These are phyloP conservation scores for Oncorhynchus gorbuscha DNA, from an alignment of 2,113 vertebrate genomes.

Conservation along the genomic window DNA sequence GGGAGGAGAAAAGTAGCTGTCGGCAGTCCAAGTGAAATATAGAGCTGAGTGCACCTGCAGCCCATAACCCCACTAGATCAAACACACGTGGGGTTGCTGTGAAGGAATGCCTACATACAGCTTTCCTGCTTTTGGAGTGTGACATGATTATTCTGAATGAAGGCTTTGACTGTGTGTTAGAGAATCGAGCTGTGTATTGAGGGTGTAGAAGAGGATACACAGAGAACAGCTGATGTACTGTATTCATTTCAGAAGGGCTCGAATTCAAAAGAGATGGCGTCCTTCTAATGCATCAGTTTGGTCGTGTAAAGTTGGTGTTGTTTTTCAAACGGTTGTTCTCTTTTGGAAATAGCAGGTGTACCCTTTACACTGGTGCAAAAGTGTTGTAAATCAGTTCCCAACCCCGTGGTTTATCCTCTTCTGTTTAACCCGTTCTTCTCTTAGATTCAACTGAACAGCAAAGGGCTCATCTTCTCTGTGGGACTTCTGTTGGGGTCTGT, in stretches of 20 bases:
- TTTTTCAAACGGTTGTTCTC: too few relatives aligned
- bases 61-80: constrained; percentile 10
- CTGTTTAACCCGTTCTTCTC: constrained; percentile 37
- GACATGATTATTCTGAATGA: neutral
- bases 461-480: constrained; percentile 96
- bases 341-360: too few relatives aligned
- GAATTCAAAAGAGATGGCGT: too few relatives aligned
- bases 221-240: too few relatives aligned
- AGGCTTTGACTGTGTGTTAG: neutral
- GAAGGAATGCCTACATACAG: constrained; percentile 8
- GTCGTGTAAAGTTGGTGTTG: too few relatives aligned
- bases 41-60: neutral
- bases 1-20: neutral
- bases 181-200: neutral
- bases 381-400: neutral
- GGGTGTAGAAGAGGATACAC: neutral
- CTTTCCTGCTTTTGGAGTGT: neutral
- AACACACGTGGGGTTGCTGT: constrained; percentile 20
- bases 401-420: neutral
- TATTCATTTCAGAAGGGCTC: too few relatives aligned
- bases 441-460: constrained; percentile 93
- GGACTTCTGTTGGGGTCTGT: constrained; percentile 92
- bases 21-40: neutral
- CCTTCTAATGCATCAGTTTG: too few relatives aligned
- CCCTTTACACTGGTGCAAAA: too few relatives aligned